A percentile compares a stretch with the other conserved stretches of the same genome.
Conservation (phyloP, 2,797 vertebrate species). For the Natrix natrix region DNA sequence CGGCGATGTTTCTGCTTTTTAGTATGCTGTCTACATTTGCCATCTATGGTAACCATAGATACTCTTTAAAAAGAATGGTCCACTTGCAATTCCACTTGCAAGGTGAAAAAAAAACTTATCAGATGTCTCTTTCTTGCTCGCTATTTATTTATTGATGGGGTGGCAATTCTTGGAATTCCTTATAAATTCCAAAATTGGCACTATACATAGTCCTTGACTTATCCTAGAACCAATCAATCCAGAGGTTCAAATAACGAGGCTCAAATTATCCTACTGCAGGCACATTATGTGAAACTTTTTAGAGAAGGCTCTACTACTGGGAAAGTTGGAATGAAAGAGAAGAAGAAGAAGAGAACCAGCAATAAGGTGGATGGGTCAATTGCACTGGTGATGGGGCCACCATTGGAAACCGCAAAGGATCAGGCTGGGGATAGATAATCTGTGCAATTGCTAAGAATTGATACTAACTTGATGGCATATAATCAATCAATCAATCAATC, state of each 20-base stretch:
- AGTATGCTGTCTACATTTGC: no score
- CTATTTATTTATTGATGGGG: neutral
- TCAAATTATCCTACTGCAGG: neutral
- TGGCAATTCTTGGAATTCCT: neutral
- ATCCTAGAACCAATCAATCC: neutral
- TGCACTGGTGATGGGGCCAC: neutral
- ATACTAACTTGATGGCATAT: neutral
- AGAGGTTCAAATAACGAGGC: neutral
- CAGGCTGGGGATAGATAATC: neutral
- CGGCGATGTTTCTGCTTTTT: no score
- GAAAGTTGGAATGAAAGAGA: neutral
- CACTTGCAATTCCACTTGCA: neutral
- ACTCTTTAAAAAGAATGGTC: neutral
- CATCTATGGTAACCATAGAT: neutral
- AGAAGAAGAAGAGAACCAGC: neutral
- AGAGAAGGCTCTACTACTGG: neutral
- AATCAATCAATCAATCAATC: neutral
- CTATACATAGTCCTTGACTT: neutral
- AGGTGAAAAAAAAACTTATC: neutral
- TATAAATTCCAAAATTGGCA: neutral
- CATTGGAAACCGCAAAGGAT: neutral
- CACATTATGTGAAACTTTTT: neutral
- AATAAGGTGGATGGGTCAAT: neutral
- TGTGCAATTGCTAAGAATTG: neutral
- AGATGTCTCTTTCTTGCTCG: neutral